Base-by-base conservation (phyloP, 1,140 invertebrate genomes). In the Papilio xuthus region DNA sequence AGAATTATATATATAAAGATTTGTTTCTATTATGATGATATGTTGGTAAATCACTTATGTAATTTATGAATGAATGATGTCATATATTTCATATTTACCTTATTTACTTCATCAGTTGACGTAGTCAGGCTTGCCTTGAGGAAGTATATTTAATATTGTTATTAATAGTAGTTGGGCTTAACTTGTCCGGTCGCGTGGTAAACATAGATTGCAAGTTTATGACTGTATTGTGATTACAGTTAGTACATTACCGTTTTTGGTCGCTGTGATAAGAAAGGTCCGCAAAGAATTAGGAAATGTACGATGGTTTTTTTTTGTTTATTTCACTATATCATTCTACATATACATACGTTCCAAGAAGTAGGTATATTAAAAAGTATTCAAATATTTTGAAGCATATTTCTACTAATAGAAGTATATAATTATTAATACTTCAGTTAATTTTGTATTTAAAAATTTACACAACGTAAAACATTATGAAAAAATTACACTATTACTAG, bases 41-140 rank as follows among this genome's bases (percentile, higher is more conserved):
- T 13, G 56, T 60, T 60, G 12, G 56, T 26, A 60, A 60, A 60
- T 60, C 20, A 12, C 10, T 23, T 13, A 60, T 60, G 12, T 60
- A 28, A 28, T 60, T 13, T 26, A 60, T 60, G 56, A 26, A 60
- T 60, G 20, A 60, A 60, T 60, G 56, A 60, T 56, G 53, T 56
- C 53, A 23, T 56, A 23, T 20, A 56, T 20, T 20, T 53, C 15
- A 56, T 23, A 13, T 9, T 60, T 60, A 13, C 56, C 56, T 60
- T 60, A 28, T 60, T 26, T 60, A 26, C 56, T 60, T 26, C 23
- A 23, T 60, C n/a, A 60, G 9, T 23, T 26, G 56, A 26, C 56
- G 23, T 3, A 23, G 23, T 6, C 50, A 4, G 56, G 23, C 56
- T 60, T 13, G n/a, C 20, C 53, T 56, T 56, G 20, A n/a, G n/a